Evolutionary conservation across 2,797 vertebrate species (phyloP).

Genomic region (Hypotaenidia okinawae): DNA sequence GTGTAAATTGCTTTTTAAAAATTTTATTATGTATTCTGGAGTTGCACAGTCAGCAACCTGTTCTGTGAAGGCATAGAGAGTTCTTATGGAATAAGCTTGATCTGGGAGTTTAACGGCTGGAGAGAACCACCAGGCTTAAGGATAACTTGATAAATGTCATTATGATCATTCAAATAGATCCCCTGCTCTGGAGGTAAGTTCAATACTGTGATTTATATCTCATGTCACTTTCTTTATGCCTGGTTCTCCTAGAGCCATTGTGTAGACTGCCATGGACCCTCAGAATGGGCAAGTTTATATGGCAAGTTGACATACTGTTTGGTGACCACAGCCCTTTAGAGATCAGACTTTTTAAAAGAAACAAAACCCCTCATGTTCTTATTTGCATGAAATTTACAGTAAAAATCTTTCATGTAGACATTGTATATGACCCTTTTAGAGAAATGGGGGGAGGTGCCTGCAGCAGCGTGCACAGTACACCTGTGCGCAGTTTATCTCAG

Average conservation of each 20-base stretch:
- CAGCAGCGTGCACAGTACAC: neutral
- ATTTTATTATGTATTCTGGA: neutral
- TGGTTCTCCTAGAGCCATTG: neutral
- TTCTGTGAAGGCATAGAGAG: neutral
- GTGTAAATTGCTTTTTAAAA: neutral
- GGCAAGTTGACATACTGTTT: neutral
- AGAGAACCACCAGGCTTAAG: neutral
- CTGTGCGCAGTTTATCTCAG: neutral
- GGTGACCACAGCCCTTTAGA: neutral
- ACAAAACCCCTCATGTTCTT: neutral
- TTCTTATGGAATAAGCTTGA: neutral
- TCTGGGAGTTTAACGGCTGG: neutral
- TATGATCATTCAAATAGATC: neutral
- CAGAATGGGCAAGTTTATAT: fast-evolving
- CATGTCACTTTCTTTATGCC: neutral
- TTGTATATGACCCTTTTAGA: neutral
- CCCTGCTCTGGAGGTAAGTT: neutral
- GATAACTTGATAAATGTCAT: neutral
- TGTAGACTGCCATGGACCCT: neutral
- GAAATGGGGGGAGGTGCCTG: neutral
- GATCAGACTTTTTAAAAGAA: neutral
- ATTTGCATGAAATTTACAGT: neutral
- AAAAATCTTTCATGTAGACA: neutral
- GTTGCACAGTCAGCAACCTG: neutral
- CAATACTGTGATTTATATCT: neutral